Evolutionary conservation across 2,113 vertebrate species (phyloP).

Genomic region (Candoia aspera): DNA sequence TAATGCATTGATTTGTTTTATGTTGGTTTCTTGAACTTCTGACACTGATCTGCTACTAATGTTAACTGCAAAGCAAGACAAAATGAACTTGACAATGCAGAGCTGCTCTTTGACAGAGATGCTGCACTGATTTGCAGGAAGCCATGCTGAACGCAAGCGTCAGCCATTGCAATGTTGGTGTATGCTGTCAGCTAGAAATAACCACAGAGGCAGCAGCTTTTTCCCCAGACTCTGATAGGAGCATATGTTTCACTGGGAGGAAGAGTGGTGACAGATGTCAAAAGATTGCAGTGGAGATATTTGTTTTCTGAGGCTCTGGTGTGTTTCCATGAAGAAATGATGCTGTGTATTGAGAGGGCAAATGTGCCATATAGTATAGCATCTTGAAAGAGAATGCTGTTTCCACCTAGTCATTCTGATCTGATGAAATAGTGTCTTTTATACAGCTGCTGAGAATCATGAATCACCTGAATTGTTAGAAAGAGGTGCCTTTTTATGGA

Average conservation of each 20-base stretch:
- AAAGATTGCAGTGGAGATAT: background rate
- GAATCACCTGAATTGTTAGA: background rate
- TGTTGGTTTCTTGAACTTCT: background rate
- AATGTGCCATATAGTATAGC: background rate
- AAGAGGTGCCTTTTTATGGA: background rate
- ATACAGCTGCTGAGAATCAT: background rate
- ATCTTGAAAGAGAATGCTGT: background rate
- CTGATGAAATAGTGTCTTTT: conserved; percentile 6
- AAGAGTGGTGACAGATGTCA: background rate
- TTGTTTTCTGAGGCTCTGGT: conserved; percentile 16
- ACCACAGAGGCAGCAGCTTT: conserved; percentile 10
- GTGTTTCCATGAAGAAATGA: background rate
- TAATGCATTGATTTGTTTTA: background rate
- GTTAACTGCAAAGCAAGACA: background rate
- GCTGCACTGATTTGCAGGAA: background rate
- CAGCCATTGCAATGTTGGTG: background rate
- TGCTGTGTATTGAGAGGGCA: background rate
- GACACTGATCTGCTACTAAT: background rate
- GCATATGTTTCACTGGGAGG: background rate
- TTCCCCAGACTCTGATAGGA: conserved; percentile 17
- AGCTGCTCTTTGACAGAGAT: background rate
- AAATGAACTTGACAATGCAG: background rate
- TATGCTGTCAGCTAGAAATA: conserved; percentile 1
- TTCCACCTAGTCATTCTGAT: background rate
- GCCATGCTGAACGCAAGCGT: background rate